phyloP scores from a whole-genome alignment of 2,113 vertebrate species.

The Anser cygnoides region DNA sequence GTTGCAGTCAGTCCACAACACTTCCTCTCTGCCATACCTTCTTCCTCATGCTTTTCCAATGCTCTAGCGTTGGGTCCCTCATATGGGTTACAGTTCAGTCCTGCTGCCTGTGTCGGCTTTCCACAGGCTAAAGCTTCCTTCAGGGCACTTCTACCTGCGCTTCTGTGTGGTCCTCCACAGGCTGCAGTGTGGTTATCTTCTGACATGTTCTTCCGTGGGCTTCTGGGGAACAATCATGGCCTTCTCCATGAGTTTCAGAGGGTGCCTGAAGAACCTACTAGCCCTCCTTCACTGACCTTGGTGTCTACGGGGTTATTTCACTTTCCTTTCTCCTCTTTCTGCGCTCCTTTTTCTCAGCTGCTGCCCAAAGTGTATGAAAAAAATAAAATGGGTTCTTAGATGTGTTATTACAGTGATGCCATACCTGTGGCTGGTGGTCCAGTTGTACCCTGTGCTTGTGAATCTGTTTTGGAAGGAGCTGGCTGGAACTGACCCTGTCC shows the following conservation, averaged over 20 bases:
- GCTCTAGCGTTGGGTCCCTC: background rate
- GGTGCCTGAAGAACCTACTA: background rate
- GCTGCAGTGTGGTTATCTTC: background rate
- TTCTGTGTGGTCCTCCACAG: background rate
- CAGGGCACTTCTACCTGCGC: background rate
- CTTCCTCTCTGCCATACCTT: background rate
- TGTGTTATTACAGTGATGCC: background rate
- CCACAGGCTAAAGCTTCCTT: background rate
- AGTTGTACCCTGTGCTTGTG: background rate
- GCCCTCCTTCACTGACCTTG: background rate
- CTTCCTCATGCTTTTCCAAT: background rate
- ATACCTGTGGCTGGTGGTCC: background rate
- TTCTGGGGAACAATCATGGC: background rate
- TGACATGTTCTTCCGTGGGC: background rate
- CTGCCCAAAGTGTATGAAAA: no score
- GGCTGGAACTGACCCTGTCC: background rate
- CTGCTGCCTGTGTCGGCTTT: background rate
- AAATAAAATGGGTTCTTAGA: background rate
- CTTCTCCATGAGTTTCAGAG: background rate
- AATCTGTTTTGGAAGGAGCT: background rate
- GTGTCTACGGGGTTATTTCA: background rate
- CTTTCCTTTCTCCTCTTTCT: no score
- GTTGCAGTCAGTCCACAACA: background rate
- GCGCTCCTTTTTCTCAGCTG: background rate
- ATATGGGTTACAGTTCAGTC: no score